Evolutionary conservation across 2,797 vertebrate genomes (phyloP).

Genomic region (Myotis myotis): DNA sequence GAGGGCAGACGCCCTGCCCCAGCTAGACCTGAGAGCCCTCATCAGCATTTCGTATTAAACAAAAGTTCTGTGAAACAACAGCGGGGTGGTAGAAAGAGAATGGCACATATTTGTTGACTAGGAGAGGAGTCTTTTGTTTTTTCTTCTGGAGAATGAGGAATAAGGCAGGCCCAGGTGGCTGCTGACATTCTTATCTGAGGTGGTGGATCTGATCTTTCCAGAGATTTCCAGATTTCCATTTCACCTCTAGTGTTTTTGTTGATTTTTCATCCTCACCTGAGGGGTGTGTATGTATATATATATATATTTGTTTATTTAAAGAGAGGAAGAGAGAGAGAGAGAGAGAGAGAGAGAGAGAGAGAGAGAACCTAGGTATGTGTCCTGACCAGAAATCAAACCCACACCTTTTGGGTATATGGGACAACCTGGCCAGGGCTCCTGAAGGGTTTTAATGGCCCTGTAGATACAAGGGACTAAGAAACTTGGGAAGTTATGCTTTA

Average conservation of each 20-base stretch:
- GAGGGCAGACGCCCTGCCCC: background rate
- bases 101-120: background rate
- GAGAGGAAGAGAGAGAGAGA: no score
- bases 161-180: background rate
- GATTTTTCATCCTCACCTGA: no score
- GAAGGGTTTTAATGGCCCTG: background rate
- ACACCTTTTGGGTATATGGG: background rate
- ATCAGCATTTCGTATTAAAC: background rate
- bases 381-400: no score
- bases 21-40: background rate
- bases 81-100: background rate
- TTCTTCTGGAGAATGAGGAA: background rate
- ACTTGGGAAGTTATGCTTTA: background rate
- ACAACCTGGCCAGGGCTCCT: background rate
- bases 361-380: no score
- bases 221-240: background rate
- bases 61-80: background rate
- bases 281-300: no score
- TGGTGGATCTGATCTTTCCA: background rate
- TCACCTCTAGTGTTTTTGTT: background rate
- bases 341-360: no score
- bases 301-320: no score
- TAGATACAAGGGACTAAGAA: background rate
- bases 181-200: background rate
- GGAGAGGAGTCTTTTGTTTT: background rate